Conservation (phyloP, 2,113 vertebrate species). For the Himantopus leucocephalus region DNA sequence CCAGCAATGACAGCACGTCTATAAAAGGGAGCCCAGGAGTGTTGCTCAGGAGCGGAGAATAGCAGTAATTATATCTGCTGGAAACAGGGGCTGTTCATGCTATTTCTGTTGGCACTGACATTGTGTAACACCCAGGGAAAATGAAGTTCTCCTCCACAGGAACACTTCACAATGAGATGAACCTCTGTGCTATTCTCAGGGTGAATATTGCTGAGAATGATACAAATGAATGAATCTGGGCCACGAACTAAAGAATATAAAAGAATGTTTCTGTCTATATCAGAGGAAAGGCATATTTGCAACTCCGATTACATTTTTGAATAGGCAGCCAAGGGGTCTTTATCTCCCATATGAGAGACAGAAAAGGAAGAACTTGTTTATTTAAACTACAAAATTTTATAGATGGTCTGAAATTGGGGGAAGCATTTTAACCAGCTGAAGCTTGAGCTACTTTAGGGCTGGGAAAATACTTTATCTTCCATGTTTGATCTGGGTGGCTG, state of each 20-base stretch:
- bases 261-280: not conserved
- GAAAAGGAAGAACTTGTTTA: conserved; percentile 37
- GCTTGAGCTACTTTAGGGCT: not conserved
- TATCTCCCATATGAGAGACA: not conserved
- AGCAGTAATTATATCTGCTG: not conserved
- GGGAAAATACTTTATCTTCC: conserved; percentile 14
- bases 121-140: not conserved
- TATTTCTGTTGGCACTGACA: not conserved
- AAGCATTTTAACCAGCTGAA: conserved; percentile 29
- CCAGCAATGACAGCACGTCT: not conserved
- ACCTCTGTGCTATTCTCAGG: not conserved
- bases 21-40: not conserved
- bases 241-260: not conserved
- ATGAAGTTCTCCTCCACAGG: not conserved
- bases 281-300: not conserved
- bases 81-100: not conserved
- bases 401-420: not conserved
- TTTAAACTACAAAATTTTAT: conserved; percentile 12
- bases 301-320: not conserved
- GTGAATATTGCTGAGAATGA: not conserved
- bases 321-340: not conserved
- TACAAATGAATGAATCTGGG: not conserved
- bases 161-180: not conserved
- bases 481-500: not conserved
- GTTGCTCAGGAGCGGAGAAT: not conserved